Conservation (phyloP, 2,113 vertebrate genomes). For the Gnathonemus longibarbis region DNA sequence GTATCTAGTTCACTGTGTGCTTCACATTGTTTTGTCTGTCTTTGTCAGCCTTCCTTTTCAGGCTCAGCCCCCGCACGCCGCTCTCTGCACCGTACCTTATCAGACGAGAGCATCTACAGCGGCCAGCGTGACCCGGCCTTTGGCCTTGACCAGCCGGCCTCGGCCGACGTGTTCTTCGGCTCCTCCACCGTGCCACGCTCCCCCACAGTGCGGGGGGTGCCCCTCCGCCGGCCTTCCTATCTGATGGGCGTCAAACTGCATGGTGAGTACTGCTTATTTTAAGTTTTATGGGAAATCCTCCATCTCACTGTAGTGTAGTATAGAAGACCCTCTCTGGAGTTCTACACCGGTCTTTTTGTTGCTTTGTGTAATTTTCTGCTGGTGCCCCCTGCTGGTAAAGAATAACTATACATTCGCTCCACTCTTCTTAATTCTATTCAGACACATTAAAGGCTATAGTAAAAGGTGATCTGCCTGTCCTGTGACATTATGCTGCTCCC, state of each 20-base stretch:
- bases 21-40: slow-evolving; percentile 5
- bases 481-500: background rate
- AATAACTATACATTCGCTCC: background rate
- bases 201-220: slow-evolving; percentile 71
- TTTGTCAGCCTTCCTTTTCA: slow-evolving; percentile 74
- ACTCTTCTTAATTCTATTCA: background rate
- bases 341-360: background rate
- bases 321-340: background rate
- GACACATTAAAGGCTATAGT: background rate
- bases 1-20: background rate
- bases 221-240: slow-evolving; percentile 72
- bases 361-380: background rate
- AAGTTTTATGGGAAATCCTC: background rate
- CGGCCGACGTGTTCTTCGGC: slow-evolving; percentile 83
- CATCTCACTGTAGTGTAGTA: background rate
- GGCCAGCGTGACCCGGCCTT: slow-evolving; percentile 79
- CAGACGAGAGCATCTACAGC: slow-evolving; percentile 93
- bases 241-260: slow-evolving; percentile 77
- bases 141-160: slow-evolving; percentile 71
- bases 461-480: background rate
- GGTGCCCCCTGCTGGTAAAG: background rate
- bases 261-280: slow-evolving; percentile 52
- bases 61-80: slow-evolving; percentile 68
- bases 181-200: slow-evolving; percentile 76
- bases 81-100: slow-evolving; percentile 84